Evolutionary conservation across 2,113 vertebrate genomes (phyloP), one percentile per base, ranked within the genome.

Genomic region (Podarcis cretensis): DNA sequence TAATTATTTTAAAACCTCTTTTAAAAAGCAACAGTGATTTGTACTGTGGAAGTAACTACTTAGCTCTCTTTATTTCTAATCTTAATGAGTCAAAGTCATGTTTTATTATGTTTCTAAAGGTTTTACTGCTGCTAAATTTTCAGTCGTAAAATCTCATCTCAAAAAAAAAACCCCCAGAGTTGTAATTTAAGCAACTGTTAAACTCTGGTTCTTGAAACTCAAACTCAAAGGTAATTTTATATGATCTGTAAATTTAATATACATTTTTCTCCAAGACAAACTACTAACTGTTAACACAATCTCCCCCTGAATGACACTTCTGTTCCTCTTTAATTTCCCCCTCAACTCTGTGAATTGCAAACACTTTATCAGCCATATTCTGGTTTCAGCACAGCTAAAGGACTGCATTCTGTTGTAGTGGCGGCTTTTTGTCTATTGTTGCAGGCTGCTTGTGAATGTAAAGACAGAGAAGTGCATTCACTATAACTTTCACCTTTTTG

Each of bases 271-370:
- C 65, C 59, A 91, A 75, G 66, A 48, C 68, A 77, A 93, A 63
- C 81, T 83, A 92, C 86, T 89, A 85, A 32, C 59, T 68, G 30
- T n/a, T 69, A 69, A 69, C 25, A 23, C 80, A 87, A 57, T 78
- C 20, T 76, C 79, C 86, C 91, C 83, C 87, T 91, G 85, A 89
- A 91, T 92, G 84, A 81, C 74, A 79, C 25, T 83, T 90, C 35
- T 88, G 79, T 83, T 89, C 80, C 88, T 90, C 83, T 93, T 86
- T 91, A 63, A 89, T 86, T 93, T 73, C 8, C 3, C 92, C 90
- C 92, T 91, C 94, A 94, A 93, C 89, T 93, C 84, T 87, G 13
- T 80, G 83, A 93, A 59, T 83, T 95, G 87, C 93, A 94, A 95
- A 92, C 25, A 32, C 91, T 92, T 87, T 92, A 92, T 94, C 37